A percentile compares a stretch with the other conserved stretches of the same genome.
Evolutionary conservation across 2,113 vertebrate genomes (phyloP).

Genomic region (Eulemur rufifrons): DNA sequence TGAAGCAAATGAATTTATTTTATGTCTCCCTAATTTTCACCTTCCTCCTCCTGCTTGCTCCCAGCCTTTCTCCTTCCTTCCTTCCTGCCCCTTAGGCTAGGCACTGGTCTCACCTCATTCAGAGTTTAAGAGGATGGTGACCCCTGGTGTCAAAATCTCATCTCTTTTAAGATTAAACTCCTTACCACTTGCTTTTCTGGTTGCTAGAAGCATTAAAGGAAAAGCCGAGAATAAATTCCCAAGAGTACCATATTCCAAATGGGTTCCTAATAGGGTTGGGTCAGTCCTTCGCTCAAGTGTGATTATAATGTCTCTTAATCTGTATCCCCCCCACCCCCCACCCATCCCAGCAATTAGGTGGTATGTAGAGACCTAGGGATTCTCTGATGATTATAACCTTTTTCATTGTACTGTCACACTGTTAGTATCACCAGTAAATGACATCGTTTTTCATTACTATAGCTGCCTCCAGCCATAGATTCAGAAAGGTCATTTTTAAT

Average conservation of each 20-base stretch:
- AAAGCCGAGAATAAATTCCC: background rate
- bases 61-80: background rate
- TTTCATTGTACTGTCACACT: background rate
- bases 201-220: constrained; percentile 3
- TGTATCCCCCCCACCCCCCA: background rate
- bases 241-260: background rate
- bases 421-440: constrained; percentile 45
- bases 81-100: background rate
- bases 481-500: constrained; percentile 76
- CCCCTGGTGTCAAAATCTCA: constrained; percentile 18
- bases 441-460: constrained; percentile 52
- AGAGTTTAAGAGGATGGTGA: constrained; percentile 8
- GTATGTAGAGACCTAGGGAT: background rate
- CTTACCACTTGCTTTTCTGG: background rate
- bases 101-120: constrained; percentile 29
- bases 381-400: background rate
- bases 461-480: constrained; percentile 61
- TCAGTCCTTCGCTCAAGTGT: background rate
- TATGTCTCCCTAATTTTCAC: constrained; percentile 2
- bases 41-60: background rate
- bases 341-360: background rate
- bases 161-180: constrained; percentile 3
- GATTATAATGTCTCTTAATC: background rate
- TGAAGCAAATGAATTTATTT: constrained; percentile 37
- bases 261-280: background rate